Conservation (phyloP, 2,113 vertebrate species). For the Capreolus pygargus region DNA sequence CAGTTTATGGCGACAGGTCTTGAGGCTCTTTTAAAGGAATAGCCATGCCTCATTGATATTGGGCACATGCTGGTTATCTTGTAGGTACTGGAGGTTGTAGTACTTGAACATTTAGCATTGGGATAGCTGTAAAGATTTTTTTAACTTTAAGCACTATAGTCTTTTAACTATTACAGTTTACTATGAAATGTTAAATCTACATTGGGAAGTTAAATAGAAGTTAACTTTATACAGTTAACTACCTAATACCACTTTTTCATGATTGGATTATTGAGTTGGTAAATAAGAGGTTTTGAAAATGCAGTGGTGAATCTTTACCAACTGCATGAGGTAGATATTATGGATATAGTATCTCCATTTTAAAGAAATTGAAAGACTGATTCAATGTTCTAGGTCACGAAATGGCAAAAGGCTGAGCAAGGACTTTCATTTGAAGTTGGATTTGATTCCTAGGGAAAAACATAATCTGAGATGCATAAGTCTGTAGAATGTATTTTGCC, state of each 20-base stretch:
- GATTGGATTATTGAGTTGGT: background rate
- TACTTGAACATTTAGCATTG: background rate
- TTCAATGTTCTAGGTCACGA: background rate
- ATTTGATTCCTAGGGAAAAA: background rate
- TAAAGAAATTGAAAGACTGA: background rate
- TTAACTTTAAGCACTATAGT: background rate
- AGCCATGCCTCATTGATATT: background rate
- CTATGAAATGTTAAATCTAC: background rate
- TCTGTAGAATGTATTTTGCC: background rate
- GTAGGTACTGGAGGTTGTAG: background rate
- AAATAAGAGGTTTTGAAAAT: background rate
- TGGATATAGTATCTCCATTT: background rate
- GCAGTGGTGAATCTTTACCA: background rate
- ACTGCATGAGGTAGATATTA: background rate
- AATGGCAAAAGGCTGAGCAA: background rate
- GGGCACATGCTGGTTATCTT: conserved; percentile 34
- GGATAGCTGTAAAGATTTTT: background rate
- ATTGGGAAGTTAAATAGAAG: background rate
- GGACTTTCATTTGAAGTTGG: conserved; percentile 18
- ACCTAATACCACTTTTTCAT: background rate
- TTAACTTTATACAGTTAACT: background rate
- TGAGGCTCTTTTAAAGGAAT: background rate
- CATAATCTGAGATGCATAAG: background rate
- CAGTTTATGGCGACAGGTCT: background rate
- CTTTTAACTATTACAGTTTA: background rate